Evolutionary conservation across 2,888 invertebrate species (phyloP).

Genomic region (Callinectes sapidus): DNA sequence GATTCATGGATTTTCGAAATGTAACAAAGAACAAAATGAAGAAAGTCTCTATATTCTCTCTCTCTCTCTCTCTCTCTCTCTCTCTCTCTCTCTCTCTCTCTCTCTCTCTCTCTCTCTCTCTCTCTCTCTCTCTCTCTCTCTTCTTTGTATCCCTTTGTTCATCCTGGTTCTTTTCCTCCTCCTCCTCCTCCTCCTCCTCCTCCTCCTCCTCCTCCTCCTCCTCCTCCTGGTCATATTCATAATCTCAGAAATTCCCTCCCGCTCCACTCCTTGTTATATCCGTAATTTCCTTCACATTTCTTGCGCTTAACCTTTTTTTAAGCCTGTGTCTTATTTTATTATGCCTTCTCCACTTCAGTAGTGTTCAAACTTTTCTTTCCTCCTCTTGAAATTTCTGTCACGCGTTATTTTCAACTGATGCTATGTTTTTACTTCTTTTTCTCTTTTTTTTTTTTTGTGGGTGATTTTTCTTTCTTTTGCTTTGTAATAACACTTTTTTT

Average conservation of each 20-base stretch:
- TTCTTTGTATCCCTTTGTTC: neutral
- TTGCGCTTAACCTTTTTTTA: neutral
- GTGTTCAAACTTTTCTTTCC: neutral
- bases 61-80: neutral
- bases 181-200: neutral
- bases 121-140: neutral
- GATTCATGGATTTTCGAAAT: too few relatives aligned
- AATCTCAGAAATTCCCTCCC: slow-evolving; percentile 7
- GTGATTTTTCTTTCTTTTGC: too few relatives aligned
- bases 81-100: slow-evolving; percentile 1
- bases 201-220: neutral
- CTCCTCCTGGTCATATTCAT: neutral
- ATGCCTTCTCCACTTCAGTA: neutral
- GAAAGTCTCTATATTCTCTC: too few relatives aligned
- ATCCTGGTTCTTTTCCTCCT: slow-evolving; percentile 6
- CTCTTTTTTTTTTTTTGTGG: neutral
- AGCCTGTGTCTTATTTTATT: neutral
- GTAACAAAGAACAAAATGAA: too few relatives aligned
- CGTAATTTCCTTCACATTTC: neutral
- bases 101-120: neutral
- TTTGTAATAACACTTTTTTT: too few relatives aligned
- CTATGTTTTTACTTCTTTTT: neutral
- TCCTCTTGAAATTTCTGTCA: neutral
- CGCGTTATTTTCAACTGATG: neutral
- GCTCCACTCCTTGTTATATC: neutral